Base-by-base conservation (phyloP, 2,888 invertebrate genomes). In the Mythimna loreyi region DNA sequence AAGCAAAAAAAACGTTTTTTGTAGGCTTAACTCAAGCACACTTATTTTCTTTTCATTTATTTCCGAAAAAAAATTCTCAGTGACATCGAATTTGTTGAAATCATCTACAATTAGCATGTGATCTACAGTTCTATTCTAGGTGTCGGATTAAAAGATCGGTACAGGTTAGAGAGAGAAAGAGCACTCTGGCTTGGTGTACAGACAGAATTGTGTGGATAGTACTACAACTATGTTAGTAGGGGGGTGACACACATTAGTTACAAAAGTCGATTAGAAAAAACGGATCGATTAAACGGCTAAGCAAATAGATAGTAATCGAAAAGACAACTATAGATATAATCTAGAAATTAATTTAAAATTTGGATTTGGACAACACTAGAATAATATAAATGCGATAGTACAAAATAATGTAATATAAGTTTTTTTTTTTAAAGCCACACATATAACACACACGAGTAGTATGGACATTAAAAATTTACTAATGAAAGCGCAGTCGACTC, bases 161-260 rank as follows among this genome's bases (percentile, higher is more conserved):
- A 87, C 87, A 91, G 89, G 91, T 92, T 91, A 92, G 89, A 92
- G 92, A 92, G 92, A 92, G 86, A 93, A 92, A 93, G 93, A 92
- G 90, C 92, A 89, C 89, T 86, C 85, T 40, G 82, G 84, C 73
- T 79, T 73, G 78, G 88, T 89, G 88, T 81, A 81, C 71, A 81
- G 68, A 72, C 69, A 40, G 60, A 72, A 62, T 66, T 72, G 78
- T 72, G 63, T 67, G 53, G 66, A 75, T 23, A 76, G 80, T 49
- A 64, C 72, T 77, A 79, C 55, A 13, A 45, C 62, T 75, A 75
- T 66, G 74, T 82, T 84, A 82, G 80, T 84, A 84, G 50, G 77
- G 81, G 77, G 36, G 71, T 81, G 65, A 56, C 49, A 81, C 45
- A 81, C 33, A 55, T 61, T 66, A 81, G 65, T 78, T 71, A 81